phyloP scores from a whole-genome alignment of 1,140 invertebrate species.

The Zophobas atratus region DNA sequence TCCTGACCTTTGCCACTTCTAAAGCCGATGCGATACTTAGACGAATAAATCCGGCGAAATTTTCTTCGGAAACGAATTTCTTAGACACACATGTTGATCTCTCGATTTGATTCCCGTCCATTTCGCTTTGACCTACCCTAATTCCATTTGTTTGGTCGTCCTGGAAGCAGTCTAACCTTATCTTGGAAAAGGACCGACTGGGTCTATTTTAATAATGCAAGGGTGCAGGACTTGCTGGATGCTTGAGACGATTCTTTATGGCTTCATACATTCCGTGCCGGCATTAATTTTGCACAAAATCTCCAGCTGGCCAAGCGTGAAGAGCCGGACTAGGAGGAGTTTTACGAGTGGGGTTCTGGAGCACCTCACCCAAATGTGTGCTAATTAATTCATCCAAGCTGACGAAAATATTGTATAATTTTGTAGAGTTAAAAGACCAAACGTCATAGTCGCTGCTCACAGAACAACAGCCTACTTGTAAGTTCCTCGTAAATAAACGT shows the following conservation, averaged over 20 bases:
- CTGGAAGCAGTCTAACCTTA: neutral
- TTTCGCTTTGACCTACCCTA: slow-evolving; percentile 15
- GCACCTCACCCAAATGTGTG: no score
- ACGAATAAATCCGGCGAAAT: slow-evolving; percentile 17
- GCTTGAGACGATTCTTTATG: slow-evolving; percentile 1
- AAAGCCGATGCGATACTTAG: neutral
- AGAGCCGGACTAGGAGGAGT: no score
- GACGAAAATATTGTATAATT: no score
- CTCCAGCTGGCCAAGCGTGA: neutral
- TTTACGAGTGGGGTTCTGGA: no score
- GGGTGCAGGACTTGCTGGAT: neutral
- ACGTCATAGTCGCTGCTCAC: no score
- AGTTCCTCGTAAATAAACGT: no score
- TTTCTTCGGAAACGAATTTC: neutral
- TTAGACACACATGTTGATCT: slow-evolving; percentile 1
- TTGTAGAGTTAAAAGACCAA: no score
- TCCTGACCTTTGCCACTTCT: slow-evolving; percentile 26
- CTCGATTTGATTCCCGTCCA: neutral
- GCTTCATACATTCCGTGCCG: slow-evolving; percentile 12
- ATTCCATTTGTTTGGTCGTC: slow-evolving; percentile 8
- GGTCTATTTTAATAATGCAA: slow-evolving; percentile 26
- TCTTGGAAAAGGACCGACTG: neutral
- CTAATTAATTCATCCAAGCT: no score
- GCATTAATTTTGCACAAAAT: slow-evolving; percentile 30
- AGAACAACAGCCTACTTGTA: no score